A percentile compares a stretch with the other conserved stretches of the same genome.
Conservation (phyloP, 2,888 invertebrate species). For the Nasonovia ribisnigri region DNA sequence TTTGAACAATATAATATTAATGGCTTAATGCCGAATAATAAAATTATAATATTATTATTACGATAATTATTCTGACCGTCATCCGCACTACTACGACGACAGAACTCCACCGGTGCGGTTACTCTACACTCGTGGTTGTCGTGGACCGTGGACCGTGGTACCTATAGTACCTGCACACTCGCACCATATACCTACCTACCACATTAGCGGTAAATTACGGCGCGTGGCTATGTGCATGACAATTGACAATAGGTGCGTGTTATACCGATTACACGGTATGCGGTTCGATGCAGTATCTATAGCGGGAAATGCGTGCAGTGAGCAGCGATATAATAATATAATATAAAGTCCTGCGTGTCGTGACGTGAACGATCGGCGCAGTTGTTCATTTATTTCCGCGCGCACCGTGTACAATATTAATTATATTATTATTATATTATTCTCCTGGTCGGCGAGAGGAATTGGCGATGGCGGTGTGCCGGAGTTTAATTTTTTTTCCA, state of each 20-base stretch:
- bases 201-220: constrained; percentile 32
- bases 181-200: neutral
- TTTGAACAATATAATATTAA: neutral
- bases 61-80: neutral
- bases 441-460: neutral
- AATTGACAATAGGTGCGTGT: neutral
- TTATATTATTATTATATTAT: no score
- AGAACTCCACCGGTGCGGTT: neutral
- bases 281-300: neutral
- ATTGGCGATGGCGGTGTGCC: no score
- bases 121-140: neutral
- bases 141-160: neutral
- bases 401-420: no score
- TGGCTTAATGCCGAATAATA: neutral
- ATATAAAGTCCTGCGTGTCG: neutral
- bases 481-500: no score
- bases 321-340: neutral
- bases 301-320: neutral
- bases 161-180: no score
- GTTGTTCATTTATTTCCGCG: neutral
- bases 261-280: constrained; percentile 26
- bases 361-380: neutral
- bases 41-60: neutral
- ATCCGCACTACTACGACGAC: neutral
- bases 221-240: neutral